Evolutionary conservation across 1,140 invertebrate species (phyloP), one percentile per base, ranked within the genome.

Genomic region (Teleogryllus occipitalis): DNA sequence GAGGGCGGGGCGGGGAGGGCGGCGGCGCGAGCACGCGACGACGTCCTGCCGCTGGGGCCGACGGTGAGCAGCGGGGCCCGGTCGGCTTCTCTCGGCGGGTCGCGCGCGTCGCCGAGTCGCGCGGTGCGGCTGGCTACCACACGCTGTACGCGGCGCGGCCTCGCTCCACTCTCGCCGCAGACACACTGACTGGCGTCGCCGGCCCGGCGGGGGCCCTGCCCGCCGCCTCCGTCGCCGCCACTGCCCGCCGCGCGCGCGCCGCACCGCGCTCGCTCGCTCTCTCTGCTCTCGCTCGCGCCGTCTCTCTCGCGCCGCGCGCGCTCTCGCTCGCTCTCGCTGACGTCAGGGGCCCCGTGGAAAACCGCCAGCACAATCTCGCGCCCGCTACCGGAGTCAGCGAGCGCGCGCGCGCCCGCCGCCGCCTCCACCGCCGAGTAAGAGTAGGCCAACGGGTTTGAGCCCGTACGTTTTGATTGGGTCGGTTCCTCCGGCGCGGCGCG

Each of bases 131-230:
- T n/a, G 14, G 10, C 76, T 18, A 47, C 75, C 75, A 47, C 7
- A 22, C 47, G 76, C 8, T 49, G 22, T 14, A 18, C 76, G 76
- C 75, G 39, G 14, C 47, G 76, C 47, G 76, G 76, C 76, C 76
- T 77, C 76, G 76, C 21, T 77, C 76, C 47, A 77, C 76, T 77
- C 75, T 76, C 39, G 6, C 39, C 75, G 21, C n/a, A n/a, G 54
- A 65, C 54, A 65, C 54, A 65, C 54, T 65, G 54, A 65, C 54
- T 65, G 54, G 54, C 54, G 54, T 65, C 54, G 54, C 7, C 54
- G 54, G 54, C 54, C 10, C 54, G 18, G 18, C 54, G 54, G 54
- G 54, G 54, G 54, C 54, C 54, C 54, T 14, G 2, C 54, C 10
- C 54, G n/a, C n/a, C 54, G 18, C 54, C 54, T 14, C 54, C 54